phyloP scores from a whole-genome alignment of 2,797 vertebrate genomes.

The Epinephelus malabaricus region DNA sequence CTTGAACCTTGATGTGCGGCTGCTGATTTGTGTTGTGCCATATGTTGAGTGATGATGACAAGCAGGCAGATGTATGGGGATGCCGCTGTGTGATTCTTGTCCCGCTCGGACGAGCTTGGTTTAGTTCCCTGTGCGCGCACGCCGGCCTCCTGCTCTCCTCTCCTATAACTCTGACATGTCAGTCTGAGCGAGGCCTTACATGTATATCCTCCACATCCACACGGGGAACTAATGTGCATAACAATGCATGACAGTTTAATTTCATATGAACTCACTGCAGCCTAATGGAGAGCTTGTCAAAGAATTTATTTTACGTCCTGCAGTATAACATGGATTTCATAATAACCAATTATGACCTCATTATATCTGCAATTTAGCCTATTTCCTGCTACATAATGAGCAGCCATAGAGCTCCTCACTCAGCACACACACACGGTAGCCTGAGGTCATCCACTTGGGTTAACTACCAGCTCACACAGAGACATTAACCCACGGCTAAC shows the following conservation, averaged over 20 bases:
- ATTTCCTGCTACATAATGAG: conserved; percentile 23
- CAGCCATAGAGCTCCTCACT: not conserved
- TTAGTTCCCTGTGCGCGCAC: conserved; percentile 7
- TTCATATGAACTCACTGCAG: not conserved
- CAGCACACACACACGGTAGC: not conserved
- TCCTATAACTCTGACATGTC: conserved; percentile 42
- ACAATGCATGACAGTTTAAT: conserved; percentile 28
- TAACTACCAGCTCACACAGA: not conserved
- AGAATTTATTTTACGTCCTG: not conserved
- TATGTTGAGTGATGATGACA: conserved; percentile 41
- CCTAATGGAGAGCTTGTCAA: conserved; percentile 2
- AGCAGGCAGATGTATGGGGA: conserved; percentile 16
- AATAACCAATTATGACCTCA: conserved; percentile 17
- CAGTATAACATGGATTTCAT: conserved; percentile 18
- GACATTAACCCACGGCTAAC: not conserved
- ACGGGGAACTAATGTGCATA: conserved; percentile 14
- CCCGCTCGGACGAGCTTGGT: conserved; percentile 11
- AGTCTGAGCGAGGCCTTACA: conserved; percentile 37
- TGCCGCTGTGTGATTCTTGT: conserved; percentile 20
- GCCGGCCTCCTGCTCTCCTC: conserved; percentile 22
- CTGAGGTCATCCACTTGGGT: not conserved
- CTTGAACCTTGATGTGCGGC: conserved; percentile 7
- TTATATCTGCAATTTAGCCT: conserved; percentile 10
- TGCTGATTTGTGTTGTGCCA: conserved; percentile 25
- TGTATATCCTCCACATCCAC: not conserved